phyloP scores from a whole-genome alignment of 2,797 vertebrate genomes.

The Todus mexicanus region DNA sequence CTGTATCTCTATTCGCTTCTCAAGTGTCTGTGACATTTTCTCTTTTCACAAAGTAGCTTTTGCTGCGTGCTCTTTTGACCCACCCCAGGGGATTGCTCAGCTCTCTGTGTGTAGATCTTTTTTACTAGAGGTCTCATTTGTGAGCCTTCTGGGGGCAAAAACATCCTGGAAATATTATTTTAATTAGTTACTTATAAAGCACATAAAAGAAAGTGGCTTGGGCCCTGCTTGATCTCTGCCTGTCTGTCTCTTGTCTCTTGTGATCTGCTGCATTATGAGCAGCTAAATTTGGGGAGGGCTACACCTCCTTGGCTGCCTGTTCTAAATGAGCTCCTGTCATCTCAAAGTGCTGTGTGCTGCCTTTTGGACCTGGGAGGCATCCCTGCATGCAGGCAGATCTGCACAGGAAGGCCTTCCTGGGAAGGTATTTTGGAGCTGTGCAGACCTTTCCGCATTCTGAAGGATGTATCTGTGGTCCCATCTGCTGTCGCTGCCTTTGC shows the following conservation, averaged over 20 bases:
- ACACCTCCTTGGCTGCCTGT: neutral
- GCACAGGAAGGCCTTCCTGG: rapidly evolving
- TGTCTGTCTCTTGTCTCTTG: neutral
- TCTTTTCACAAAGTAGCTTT: neutral
- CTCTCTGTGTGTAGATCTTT: neutral
- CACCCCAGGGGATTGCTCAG: neutral
- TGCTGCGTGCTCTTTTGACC: neutral
- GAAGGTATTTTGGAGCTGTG: neutral
- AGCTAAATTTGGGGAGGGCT: neutral
- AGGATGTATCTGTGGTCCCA: neutral
- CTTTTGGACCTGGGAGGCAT: neutral
- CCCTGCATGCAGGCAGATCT: neutral
- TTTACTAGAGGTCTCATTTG: neutral
- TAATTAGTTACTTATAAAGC: neutral
- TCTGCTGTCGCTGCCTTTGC: neutral
- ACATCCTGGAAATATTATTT: neutral
- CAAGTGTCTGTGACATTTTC: neutral
- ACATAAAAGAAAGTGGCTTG: neutral
- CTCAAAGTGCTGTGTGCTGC: neutral
- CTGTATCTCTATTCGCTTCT: neutral
- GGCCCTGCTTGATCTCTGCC: neutral
- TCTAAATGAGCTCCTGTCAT: neutral
- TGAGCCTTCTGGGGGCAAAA: neutral
- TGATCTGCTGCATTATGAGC: neutral
- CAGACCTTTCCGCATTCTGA: neutral